Percentiles rank a stretch among this genome's conserved stretches.
These are phyloP conservation scores for Abrostola tripartita DNA, from an alignment of 2,888 invertebrate species.

Conservation along the genomic window DNA sequence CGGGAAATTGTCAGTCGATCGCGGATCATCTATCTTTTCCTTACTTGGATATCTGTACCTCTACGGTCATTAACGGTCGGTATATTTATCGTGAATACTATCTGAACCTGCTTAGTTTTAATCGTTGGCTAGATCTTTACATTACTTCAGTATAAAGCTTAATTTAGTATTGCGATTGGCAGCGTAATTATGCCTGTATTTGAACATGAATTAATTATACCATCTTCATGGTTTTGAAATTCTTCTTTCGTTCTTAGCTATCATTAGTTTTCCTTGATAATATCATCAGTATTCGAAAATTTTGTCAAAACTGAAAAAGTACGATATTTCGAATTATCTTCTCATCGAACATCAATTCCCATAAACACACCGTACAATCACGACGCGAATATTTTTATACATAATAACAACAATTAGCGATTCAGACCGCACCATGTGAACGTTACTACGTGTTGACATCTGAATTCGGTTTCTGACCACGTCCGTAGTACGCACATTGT, in stretches of 20 bases:
- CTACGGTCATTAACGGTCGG: slow-evolving; percentile 52
- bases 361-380: slow-evolving; percentile 27
- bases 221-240: no score
- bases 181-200: neutral
- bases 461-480: slow-evolving; percentile 62
- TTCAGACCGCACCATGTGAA: slow-evolving; percentile 73
- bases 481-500: slow-evolving; percentile 43
- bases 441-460: slow-evolving; percentile 62
- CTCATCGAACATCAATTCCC: slow-evolving; percentile 24
- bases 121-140: slow-evolving; percentile 33
- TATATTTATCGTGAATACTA: slow-evolving; percentile 40
- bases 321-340: neutral
- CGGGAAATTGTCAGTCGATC: slow-evolving; percentile 50
- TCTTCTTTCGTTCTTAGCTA: no score
- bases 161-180: slow-evolving; percentile 20
- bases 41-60: slow-evolving; percentile 48
- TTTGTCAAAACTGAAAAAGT: neutral
- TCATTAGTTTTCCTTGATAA: no score
- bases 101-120: slow-evolving; percentile 40
- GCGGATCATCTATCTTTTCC: slow-evolving; percentile 56
- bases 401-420: slow-evolving; percentile 65
- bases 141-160: slow-evolving; percentile 32
- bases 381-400: slow-evolving; percentile 50
- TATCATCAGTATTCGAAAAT: no score
- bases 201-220: no score